A percentile compares a stretch with the other conserved stretches of the same genome.
Evolutionary conservation across 2,888 invertebrate species (phyloP).

Genomic region (Hermodice carunculata): DNA sequence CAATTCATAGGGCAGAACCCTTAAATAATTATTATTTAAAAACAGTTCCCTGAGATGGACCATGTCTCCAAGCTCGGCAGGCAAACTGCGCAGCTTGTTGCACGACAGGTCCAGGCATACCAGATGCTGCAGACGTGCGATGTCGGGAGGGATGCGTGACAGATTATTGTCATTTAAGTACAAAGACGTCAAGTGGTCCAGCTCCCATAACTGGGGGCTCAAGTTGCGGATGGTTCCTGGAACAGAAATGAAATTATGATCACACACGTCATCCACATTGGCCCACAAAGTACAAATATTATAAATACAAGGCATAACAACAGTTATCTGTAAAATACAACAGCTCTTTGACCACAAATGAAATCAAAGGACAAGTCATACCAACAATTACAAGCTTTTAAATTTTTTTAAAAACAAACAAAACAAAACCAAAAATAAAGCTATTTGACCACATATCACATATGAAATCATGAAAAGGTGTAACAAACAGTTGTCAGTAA

Average conservation of each 20-base stretch:
- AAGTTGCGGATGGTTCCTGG: conserved; percentile 94
- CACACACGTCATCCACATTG: too few relatives aligned
- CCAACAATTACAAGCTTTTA: too few relatives aligned
- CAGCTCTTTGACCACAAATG: too few relatives aligned
- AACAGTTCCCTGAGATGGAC: conserved; percentile 95
- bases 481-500: too few relatives aligned
- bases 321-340: too few relatives aligned
- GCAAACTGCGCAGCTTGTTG: conserved; percentile 94
- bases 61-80: conserved; percentile 96
- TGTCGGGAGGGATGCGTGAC: conserved; percentile 90
- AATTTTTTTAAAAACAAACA: too few relatives aligned
- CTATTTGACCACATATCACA: too few relatives aligned
- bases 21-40: conserved; percentile 93
- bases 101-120: conserved; percentile 92
- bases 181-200: conserved; percentile 92
- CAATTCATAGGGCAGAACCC: conserved; percentile 95
- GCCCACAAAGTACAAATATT: too few relatives aligned
- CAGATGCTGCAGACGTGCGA: conserved; percentile 86
- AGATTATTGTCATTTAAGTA: conserved; percentile 97
- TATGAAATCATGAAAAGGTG: too few relatives aligned
- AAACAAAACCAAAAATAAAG: too few relatives aligned
- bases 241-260: conserved; percentile 76
- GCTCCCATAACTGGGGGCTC: conserved; percentile 91
- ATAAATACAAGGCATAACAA: too few relatives aligned
- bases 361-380: too few relatives aligned